Percentiles rank a stretch among this genome's conserved stretches.
phyloP scores from a whole-genome alignment of 2,113 vertebrate genomes.

The Alouatta palliata region DNA sequence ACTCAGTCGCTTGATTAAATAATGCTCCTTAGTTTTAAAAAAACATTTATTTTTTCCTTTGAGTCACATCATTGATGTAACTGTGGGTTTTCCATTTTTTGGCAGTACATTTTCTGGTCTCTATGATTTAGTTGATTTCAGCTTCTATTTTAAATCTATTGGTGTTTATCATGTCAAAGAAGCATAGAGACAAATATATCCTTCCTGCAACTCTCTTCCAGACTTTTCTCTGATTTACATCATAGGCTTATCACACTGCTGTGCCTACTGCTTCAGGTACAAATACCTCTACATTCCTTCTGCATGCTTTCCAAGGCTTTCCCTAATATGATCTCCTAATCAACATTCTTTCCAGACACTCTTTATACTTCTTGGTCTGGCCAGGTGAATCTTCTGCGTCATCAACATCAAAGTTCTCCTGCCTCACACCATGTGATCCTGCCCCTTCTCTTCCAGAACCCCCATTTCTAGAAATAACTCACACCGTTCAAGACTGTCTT shows the following conservation, averaged over 20 bases:
- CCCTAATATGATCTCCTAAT: neutral
- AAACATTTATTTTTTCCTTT: neutral
- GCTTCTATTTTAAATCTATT: conserved; percentile 58
- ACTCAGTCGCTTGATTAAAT: conserved; percentile 25
- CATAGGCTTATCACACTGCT: neutral
- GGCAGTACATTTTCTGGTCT: conserved; percentile 63
- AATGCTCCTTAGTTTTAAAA: neutral
- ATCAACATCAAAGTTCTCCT: neutral
- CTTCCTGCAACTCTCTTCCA: conserved; percentile 1
- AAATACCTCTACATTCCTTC: neutral
- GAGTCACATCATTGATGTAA: conserved; percentile 39
- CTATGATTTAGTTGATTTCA: conserved; percentile 38
- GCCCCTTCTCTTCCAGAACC: neutral
- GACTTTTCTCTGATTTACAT: neutral
- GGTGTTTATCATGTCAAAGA: conserved; percentile 42
- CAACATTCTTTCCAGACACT: neutral
- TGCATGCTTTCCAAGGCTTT: neutral
- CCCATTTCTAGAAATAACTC: neutral
- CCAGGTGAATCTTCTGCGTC: neutral
- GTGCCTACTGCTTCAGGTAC: neutral
- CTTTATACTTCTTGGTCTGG: neutral
- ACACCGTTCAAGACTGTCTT: neutral
- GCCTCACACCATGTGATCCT: fast-evolving
- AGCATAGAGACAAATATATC: conserved; percentile 2
- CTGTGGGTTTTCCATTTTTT: conserved; percentile 40